phyloP scores from a whole-genome alignment of 1,140 invertebrate species.

The Pantala flavescens region DNA sequence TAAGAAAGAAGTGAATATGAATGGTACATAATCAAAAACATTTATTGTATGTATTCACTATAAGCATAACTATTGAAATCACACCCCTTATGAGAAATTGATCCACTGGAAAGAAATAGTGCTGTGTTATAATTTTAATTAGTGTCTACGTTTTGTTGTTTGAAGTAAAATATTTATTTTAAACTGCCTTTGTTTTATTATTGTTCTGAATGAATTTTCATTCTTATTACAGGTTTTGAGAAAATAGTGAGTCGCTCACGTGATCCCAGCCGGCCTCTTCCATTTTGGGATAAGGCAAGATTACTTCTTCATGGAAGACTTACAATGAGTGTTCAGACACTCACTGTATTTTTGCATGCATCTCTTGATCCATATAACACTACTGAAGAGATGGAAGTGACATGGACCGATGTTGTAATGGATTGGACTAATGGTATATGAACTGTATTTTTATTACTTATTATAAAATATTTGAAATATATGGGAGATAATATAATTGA shows the following conservation, averaged over 20 bases:
- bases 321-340: conserved; percentile 71
- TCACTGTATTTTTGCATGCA: conserved; percentile 83
- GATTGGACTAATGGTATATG: conserved; percentile 86
- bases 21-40: no score
- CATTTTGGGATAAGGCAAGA: conserved; percentile 97
- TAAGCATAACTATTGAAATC: no score
- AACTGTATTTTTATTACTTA: conserved; percentile 23
- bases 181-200: no score
- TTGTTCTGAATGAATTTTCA: not conserved
- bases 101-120: no score
- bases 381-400: conserved; percentile 96
- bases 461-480: conserved; percentile 14
- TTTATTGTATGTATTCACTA: no score
- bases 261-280: conserved; percentile 86
- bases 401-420: conserved; percentile 82
- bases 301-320: conserved; percentile 85
- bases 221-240: conserved; percentile 53
- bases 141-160: no score
- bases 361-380: conserved; percentile 97
- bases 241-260: conserved; percentile 74
- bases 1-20: no score
- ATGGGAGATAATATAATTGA: not conserved
- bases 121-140: no score
- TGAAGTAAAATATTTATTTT: no score
- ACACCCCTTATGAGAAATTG: no score